phyloP scores from a whole-genome alignment of 2,113 vertebrate species.

The Cyanistes caeruleus region DNA sequence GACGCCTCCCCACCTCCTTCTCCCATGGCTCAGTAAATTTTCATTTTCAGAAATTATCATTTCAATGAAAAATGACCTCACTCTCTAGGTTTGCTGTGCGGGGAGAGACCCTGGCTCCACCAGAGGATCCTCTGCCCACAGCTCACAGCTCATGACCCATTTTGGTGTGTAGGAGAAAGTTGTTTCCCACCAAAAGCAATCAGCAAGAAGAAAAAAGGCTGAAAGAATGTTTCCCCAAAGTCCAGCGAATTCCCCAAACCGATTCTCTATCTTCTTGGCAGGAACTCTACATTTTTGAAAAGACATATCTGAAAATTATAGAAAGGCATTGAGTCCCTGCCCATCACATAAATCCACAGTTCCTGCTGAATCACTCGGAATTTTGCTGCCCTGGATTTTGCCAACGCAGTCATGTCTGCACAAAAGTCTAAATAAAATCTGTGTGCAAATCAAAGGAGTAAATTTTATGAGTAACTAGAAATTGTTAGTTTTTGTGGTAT shows the following conservation, averaged over 20 bases:
- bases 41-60: background rate
- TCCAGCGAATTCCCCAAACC: background rate
- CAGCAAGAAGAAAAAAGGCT: background rate
- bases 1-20: background rate
- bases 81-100: background rate
- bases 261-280: conserved; percentile 17
- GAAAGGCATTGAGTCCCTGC: background rate
- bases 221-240: background rate
- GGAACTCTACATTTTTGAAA: background rate
- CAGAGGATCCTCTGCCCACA: background rate
- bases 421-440: background rate
- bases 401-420: accelerated
- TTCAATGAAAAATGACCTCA: background rate
- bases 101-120: background rate
- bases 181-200: background rate
- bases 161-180: background rate
- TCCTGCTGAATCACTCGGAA: background rate
- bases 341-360: background rate
- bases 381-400: background rate
- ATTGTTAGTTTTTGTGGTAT: background rate
- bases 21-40: background rate
- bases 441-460: background rate
- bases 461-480: background rate
- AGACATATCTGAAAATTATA: conserved; percentile 34
- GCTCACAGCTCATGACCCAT: background rate